These are phyloP conservation scores for Vanessa tameamea DNA, from an alignment of 1,140 invertebrate genomes.

Conservation along the genomic window DNA sequence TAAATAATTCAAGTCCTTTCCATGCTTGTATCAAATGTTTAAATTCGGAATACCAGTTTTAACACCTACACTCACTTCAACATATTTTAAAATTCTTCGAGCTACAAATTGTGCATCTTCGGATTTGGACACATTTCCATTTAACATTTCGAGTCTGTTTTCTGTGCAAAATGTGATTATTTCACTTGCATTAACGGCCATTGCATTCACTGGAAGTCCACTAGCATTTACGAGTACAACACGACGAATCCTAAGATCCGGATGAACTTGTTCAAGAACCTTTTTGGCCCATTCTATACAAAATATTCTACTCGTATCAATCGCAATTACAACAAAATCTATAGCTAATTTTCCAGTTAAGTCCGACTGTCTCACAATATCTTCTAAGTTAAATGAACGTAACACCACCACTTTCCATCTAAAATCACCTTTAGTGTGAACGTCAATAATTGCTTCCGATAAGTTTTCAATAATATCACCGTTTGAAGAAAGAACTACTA, in stretches of 20 bases:
- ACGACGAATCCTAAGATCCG: conserved; percentile 62
- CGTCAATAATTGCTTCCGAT: conserved; percentile 57
- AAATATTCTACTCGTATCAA: conserved; percentile 67
- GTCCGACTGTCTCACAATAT: conserved; percentile 58
- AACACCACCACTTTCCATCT: conserved; percentile 65
- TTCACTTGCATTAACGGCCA: conserved; percentile 64
- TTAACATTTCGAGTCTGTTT: conserved; percentile 65
- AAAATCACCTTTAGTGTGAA: conserved; percentile 58
- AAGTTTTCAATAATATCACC: conserved; percentile 64
- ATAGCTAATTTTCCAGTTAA: conserved; percentile 65
- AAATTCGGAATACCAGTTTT: conserved; percentile 71
- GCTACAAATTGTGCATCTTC: conserved; percentile 59
- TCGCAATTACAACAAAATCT: conserved; percentile 67
- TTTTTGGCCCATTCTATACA: conserved; percentile 68
- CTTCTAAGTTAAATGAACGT: conserved; percentile 58
- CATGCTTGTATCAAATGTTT: conserved; percentile 50
- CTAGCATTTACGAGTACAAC: conserved; percentile 66
- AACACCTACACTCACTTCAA: conserved; percentile 68
- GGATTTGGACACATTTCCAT: conserved; percentile 58
- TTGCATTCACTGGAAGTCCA: conserved; percentile 59
- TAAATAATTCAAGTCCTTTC: background rate
- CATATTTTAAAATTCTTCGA: conserved; percentile 60
- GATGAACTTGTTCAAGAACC: conserved; percentile 58
- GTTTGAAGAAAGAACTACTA: conserved; percentile 61
- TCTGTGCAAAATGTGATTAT: conserved; percentile 62